phyloP scores from a whole-genome alignment of 2,113 vertebrate genomes.

The Furnarius figulus region DNA sequence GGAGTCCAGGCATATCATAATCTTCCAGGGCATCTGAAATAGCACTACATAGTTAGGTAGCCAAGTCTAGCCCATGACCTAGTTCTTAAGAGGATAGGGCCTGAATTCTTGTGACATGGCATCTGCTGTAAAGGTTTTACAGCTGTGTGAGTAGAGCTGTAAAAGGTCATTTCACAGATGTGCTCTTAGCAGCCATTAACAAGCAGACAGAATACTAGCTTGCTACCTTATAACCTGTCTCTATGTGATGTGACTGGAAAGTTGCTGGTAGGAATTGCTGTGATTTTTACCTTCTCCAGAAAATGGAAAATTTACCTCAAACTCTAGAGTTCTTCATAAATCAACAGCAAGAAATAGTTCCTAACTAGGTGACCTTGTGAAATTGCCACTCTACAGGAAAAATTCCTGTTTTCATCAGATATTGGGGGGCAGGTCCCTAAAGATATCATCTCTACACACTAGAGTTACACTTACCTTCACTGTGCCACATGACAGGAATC shows the following conservation, averaged over 20 bases:
- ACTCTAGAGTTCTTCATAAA: background rate
- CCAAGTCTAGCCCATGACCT: background rate
- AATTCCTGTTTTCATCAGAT: background rate
- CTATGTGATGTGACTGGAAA: background rate
- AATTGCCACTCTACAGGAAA: background rate
- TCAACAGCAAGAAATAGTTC: background rate
- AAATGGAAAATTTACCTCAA: background rate
- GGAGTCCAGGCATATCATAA: background rate
- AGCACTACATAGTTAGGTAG: background rate
- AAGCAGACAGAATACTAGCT: background rate
- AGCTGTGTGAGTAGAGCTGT: background rate
- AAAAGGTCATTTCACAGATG: background rate
- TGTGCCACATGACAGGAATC: background rate
- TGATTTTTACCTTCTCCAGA: background rate
- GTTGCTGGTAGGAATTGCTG: background rate
- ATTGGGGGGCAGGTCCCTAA: background rate
- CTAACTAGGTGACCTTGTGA: background rate
- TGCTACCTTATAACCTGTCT: background rate
- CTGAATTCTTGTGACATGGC: background rate
- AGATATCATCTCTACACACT: background rate
- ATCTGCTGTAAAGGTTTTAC: background rate
- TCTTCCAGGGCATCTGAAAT: background rate
- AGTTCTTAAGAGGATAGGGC: background rate
- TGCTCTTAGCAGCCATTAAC: background rate
- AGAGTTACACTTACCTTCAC: background rate